phyloP scores from a whole-genome alignment of 2,888 invertebrate genomes.

The Thecocarcelia acutangulata region DNA sequence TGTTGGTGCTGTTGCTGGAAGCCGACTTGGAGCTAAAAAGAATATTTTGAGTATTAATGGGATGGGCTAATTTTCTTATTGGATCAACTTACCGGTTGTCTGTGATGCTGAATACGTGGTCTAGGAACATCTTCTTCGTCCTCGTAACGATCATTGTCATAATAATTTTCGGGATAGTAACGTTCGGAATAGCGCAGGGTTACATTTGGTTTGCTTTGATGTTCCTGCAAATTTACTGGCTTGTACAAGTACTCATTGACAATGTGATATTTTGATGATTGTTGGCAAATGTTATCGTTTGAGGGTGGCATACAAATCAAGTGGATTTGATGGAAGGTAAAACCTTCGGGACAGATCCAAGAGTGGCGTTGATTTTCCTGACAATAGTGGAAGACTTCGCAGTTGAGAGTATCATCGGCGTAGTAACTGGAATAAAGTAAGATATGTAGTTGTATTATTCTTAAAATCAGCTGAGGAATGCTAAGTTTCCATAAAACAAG shows the following conservation, averaged over 20 bases:
- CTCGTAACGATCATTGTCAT: slow-evolving; percentile 84
- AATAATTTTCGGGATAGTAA: slow-evolving; percentile 90
- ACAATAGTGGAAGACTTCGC: slow-evolving; percentile 97
- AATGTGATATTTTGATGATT: slow-evolving; percentile 94
- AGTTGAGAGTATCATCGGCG: slow-evolving; percentile 92
- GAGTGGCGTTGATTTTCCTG: slow-evolving; percentile 94
- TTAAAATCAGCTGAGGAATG: too few relatives aligned
- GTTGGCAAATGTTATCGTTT: slow-evolving; percentile 93
- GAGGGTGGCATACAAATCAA: slow-evolving; percentile 96
- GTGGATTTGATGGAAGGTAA: slow-evolving; percentile 88
- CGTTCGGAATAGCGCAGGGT: slow-evolving; percentile 91
- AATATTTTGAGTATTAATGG: background rate
- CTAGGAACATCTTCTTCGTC: slow-evolving; percentile 79
- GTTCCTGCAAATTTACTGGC: slow-evolving; percentile 92
- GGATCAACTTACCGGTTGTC: slow-evolving; percentile 74
- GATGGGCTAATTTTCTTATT: background rate
- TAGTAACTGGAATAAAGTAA: slow-evolving; percentile 84
- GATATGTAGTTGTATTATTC: background rate
- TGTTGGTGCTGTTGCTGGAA: slow-evolving; percentile 77
- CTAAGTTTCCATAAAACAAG: too few relatives aligned
- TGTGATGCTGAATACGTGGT: slow-evolving; percentile 77
- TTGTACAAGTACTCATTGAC: slow-evolving; percentile 96
- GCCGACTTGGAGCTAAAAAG: slow-evolving; percentile 77
- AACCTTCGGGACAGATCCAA: slow-evolving; percentile 96
- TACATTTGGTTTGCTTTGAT: slow-evolving; percentile 89